Percentiles rank a stretch among this genome's conserved stretches.
Conservation (phyloP, 2,888 invertebrate species). For the Globia sparganii region DNA sequence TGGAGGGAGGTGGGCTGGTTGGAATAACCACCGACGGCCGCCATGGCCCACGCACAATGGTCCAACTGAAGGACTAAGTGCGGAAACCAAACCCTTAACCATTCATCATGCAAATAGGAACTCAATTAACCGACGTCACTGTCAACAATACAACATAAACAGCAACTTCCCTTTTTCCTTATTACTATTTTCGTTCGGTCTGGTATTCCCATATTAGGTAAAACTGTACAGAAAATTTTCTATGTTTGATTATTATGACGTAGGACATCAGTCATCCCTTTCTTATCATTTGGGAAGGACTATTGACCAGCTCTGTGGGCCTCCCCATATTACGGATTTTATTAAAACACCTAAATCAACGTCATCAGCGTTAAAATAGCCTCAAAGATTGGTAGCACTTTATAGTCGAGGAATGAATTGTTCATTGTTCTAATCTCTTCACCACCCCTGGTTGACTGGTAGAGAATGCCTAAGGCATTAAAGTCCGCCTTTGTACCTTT, state of each 20-base stretch:
- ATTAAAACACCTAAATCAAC: not conserved
- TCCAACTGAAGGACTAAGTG: no score
- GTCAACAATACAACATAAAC: slow-evolving; percentile 18
- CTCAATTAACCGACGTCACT: not conserved
- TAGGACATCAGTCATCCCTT: not conserved
- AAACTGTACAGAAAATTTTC: slow-evolving; percentile 24
- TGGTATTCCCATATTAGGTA: slow-evolving; percentile 39
- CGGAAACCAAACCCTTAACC: no score
- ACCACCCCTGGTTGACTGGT: no score
- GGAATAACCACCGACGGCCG: no score
- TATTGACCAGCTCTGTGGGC: not conserved
- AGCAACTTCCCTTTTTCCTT: slow-evolving; percentile 24
- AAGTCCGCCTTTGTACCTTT: no score
- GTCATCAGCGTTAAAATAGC: not conserved
- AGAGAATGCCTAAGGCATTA: no score
- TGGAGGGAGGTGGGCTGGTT: no score
- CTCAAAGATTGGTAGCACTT: not conserved
- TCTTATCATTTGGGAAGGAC: slow-evolving; percentile 17
- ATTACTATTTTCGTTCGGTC: slow-evolving; percentile 31
- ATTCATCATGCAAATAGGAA: not conserved
- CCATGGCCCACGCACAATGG: no score
- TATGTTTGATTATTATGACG: slow-evolving; percentile 29
- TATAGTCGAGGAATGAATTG: not conserved
- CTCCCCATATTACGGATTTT: not conserved
- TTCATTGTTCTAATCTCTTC: no score